Conservation (phyloP, 35 echinoderm and acorn worm species). For the Ptychodera flava region DNA sequence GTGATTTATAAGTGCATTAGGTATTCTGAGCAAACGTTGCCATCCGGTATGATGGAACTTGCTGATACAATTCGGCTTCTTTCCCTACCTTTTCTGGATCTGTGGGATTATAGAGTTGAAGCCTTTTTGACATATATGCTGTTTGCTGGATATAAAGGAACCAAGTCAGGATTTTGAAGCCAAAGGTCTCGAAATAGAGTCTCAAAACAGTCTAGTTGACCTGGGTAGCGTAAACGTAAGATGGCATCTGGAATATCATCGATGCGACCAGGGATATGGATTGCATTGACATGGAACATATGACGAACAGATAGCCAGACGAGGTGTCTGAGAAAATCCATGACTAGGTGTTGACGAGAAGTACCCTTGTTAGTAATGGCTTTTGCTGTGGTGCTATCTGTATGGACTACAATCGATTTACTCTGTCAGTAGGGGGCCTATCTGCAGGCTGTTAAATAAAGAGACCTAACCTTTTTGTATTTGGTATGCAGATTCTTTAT, state of each 20-base stretch:
- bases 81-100: no score
- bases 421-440: background rate
- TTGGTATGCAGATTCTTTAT: background rate
- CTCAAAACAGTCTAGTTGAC: no score
- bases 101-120: no score
- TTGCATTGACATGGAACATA: background rate
- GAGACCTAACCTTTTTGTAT: background rate
- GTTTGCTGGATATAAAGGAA: no score
- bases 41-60: no score
- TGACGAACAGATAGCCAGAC: background rate
- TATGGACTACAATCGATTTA: background rate
- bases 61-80: no score
- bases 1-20: no score
- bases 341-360: background rate
- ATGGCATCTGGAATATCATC: background rate
- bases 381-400: background rate
- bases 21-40: no score
- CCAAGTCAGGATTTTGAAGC: no score
- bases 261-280: background rate
- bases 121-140: no score
- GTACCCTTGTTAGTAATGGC: background rate
- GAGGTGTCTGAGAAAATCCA: background rate
- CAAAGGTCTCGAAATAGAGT: no score
- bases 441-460: background rate
- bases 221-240: background rate